Percentiles rank a stretch among this genome's conserved stretches.
phyloP scores from a whole-genome alignment of 2,888 invertebrate species.

The Trissoscelio sp. region DNA sequence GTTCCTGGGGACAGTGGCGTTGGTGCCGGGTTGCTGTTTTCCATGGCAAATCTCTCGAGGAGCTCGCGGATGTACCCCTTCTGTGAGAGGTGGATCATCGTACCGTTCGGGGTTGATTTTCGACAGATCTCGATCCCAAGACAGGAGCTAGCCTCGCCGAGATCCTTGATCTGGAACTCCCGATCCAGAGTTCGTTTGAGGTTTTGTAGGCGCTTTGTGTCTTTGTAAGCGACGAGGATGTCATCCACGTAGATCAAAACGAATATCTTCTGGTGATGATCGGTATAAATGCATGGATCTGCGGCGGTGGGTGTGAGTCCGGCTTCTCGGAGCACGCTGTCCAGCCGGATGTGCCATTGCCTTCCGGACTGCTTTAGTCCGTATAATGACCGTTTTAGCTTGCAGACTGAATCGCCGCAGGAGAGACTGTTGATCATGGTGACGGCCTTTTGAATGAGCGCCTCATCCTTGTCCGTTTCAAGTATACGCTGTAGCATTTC shows the following conservation, averaged over 20 bases:
- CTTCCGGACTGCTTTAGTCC: slow-evolving; percentile 29
- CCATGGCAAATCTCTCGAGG: slow-evolving; percentile 65
- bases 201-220: background rate
- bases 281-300: slow-evolving; percentile 43
- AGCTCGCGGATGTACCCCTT: slow-evolving; percentile 52
- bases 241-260: slow-evolving; percentile 59
- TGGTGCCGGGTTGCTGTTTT: slow-evolving; percentile 46
- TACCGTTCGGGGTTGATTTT: background rate
- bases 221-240: slow-evolving; percentile 35
- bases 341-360: slow-evolving; percentile 13
- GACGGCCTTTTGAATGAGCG: background rate
- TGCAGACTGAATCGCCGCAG: slow-evolving; percentile 8
- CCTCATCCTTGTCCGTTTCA: background rate
- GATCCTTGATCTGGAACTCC: slow-evolving; percentile 68
- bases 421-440: background rate
- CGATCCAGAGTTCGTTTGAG: slow-evolving; percentile 28
- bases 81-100: slow-evolving; percentile 22
- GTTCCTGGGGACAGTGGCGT: background rate
- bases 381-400: slow-evolving; percentile 7
- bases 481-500: slow-evolving; percentile 10
- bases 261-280: slow-evolving; percentile 10
- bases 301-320: background rate
- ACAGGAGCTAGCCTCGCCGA: slow-evolving; percentile 69
- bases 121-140: slow-evolving; percentile 71
- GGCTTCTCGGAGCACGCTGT: background rate